Conservation (phyloP, 2,888 invertebrate species). For the Eristalinus aeneus region DNA sequence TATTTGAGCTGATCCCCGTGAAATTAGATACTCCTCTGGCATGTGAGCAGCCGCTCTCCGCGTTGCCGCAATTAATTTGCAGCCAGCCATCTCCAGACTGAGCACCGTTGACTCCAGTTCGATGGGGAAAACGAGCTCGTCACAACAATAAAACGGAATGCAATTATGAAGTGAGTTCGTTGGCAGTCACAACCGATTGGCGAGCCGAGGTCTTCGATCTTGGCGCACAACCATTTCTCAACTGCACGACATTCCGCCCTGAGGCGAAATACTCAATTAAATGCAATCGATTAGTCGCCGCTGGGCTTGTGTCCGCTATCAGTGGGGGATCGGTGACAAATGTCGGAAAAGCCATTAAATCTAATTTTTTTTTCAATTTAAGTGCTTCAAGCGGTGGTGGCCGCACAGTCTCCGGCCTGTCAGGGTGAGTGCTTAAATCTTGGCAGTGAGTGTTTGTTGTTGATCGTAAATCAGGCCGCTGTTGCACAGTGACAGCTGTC, state of each 20-base stretch:
- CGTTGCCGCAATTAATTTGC: background rate
- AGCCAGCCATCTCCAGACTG: background rate
- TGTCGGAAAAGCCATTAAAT: background rate
- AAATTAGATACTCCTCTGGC: background rate
- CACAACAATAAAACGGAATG: background rate
- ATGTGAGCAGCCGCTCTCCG: background rate
- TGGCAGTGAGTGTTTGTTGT: background rate
- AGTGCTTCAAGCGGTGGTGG: background rate
- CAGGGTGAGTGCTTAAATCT: background rate
- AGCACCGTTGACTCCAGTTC: background rate
- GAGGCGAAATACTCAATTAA: background rate
- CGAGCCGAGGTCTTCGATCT: background rate
- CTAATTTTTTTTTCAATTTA: background rate
- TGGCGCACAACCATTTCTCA: background rate
- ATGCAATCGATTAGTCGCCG: background rate
- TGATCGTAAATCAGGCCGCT: background rate
- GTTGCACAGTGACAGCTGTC: background rate
- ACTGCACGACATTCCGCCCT: background rate
- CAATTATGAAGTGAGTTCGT: conserved; percentile 4
- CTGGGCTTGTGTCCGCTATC: background rate
- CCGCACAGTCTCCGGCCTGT: background rate
- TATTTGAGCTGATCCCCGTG: background rate
- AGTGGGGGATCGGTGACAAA: background rate
- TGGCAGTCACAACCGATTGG: conserved; percentile 9
- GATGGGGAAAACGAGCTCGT: background rate